These are phyloP conservation scores for Semnornis frantzii DNA, from an alignment of 2,113 vertebrate genomes.

Conservation along the genomic window DNA sequence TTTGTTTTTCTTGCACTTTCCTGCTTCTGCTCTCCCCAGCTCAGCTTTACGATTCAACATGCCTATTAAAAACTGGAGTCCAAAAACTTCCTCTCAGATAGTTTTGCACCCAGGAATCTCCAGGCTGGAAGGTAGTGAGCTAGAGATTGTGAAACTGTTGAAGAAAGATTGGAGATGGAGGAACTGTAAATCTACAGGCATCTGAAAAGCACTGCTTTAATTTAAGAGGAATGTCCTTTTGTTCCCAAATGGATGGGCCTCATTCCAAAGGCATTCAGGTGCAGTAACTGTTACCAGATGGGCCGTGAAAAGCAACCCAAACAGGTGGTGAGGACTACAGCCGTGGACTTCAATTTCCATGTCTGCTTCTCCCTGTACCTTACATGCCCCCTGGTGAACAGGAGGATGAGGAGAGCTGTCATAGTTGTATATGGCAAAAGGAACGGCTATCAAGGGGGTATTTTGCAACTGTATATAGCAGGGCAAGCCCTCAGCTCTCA, in stretches of 20 bases:
- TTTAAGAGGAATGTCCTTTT: constrained; percentile 60
- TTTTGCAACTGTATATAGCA: not conserved
- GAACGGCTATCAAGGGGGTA: not conserved
- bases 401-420: not conserved
- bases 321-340: constrained; percentile 23
- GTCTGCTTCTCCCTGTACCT: not conserved
- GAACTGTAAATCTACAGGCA: constrained; percentile 18
- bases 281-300: constrained; percentile 51
- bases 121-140: not conserved
- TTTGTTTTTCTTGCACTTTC: not conserved
- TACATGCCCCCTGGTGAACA: not conserved
- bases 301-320: constrained; percentile 7
- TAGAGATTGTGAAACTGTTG: not conserved
- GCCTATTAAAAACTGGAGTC: not conserved
- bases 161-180: not conserved
- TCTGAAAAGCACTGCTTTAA: constrained; percentile 19
- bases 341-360: not conserved
- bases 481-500: not conserved
- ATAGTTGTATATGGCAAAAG: not conserved
- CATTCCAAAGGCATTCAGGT: constrained; percentile 19
- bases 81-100: not conserved
- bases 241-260: constrained; percentile 19
- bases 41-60: accelerated
- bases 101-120: not conserved
- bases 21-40: not conserved